Conservation (phyloP, 2,888 invertebrate genomes). For the Polia nebulosa region DNA sequence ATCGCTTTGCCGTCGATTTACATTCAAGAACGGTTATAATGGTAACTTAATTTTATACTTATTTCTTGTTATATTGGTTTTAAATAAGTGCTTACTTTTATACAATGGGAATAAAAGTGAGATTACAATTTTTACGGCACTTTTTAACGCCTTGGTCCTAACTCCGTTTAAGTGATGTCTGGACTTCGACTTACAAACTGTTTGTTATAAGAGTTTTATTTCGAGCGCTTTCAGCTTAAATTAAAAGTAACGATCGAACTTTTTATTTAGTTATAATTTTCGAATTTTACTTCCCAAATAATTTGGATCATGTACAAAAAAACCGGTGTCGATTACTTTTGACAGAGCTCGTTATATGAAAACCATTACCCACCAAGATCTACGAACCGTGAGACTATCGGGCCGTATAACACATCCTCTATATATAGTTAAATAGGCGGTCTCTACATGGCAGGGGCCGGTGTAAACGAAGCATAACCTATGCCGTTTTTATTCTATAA, state of each 20-base stretch:
- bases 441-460: conserved; percentile 78
- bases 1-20: conserved; percentile 71
- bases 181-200: conserved; percentile 12
- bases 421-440: conserved; percentile 83
- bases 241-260: neutral
- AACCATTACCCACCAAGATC: conserved; percentile 60
- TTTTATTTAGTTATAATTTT: conserved; percentile 1
- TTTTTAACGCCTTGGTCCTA: conserved; percentile 39
- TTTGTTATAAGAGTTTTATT: conserved; percentile 13
- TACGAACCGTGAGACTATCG: conserved; percentile 73
- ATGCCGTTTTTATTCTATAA: conserved; percentile 87
- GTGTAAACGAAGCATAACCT: conserved; percentile 85
- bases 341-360: conserved; percentile 55
- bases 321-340: conserved; percentile 41
- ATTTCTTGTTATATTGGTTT: conserved; percentile 62
- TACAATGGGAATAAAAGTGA: conserved; percentile 43
- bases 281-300: neutral
- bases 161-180: conserved; percentile 39
- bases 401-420: conserved; percentile 67
- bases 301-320: conserved; percentile 11
- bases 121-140: conserved; percentile 46
- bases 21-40: conserved; percentile 65
- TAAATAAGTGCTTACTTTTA: conserved; percentile 58
- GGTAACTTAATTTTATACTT: conserved; percentile 66
- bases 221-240: neutral